Evolutionary conservation across 2,888 invertebrate species (phyloP).

Genomic region (Spatulosminthurus flaviceps): DNA sequence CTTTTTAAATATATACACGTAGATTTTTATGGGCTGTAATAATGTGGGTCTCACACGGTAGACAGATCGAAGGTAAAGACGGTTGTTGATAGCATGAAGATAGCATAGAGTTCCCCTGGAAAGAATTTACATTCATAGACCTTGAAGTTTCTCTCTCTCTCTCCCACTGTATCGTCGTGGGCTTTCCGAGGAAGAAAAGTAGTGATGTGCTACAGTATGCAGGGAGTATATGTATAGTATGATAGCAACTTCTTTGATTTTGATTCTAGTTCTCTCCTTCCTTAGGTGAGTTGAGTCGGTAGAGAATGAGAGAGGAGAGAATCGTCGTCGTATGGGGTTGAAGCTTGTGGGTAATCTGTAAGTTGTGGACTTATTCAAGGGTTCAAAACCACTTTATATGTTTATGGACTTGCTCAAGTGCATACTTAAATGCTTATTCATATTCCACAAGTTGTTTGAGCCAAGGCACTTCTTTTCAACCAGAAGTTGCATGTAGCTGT

Average conservation of each 20-base stretch:
- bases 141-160: slow-evolving; percentile 39
- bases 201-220: neutral
- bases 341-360: slow-evolving; percentile 27
- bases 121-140: slow-evolving; percentile 48
- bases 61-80: slow-evolving; percentile 38
- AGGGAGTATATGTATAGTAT: slow-evolving; percentile 14
- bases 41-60: slow-evolving; percentile 46
- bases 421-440: slow-evolving; percentile 48
- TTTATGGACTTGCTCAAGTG: slow-evolving; percentile 46
- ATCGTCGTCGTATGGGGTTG: slow-evolving; percentile 23
- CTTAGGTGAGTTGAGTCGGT: slow-evolving; percentile 25
- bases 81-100: slow-evolving; percentile 34
- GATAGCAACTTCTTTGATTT: slow-evolving; percentile 24
- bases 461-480: slow-evolving; percentile 26
- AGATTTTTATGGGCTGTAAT: slow-evolving; percentile 47
- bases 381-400: slow-evolving; percentile 42
- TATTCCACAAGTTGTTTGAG: slow-evolving; percentile 45
- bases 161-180: neutral
- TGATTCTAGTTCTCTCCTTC: slow-evolving; percentile 26
- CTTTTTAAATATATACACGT: slow-evolving; percentile 29
- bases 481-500: neutral
- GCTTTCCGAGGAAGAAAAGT: slow-evolving; percentile 16
- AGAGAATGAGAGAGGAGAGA: slow-evolving; percentile 22
- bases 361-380: slow-evolving; percentile 43
- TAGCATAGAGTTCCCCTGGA: slow-evolving; percentile 45